Percentiles rank a stretch among this genome's conserved stretches.
These are phyloP conservation scores for Nemurella pictetii DNA, from an alignment of 2,888 invertebrate genomes.

Conservation along the genomic window DNA sequence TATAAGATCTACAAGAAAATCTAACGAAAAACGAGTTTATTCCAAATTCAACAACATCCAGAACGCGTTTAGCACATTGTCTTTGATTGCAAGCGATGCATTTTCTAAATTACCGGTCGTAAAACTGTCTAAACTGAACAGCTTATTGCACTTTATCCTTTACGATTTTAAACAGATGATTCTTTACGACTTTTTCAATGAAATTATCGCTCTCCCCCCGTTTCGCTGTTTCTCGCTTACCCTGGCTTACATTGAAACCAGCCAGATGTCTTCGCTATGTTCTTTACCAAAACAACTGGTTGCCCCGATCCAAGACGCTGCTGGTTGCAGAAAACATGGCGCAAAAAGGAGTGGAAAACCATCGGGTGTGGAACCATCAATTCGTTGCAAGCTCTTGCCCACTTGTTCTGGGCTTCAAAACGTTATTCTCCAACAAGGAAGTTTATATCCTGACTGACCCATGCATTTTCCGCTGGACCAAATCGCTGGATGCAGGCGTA, in stretches of 20 bases:
- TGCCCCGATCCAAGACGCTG: background rate
- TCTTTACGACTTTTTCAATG: slow-evolving; percentile 14
- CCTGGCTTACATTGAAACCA: background rate
- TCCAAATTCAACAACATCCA: too few relatives aligned
- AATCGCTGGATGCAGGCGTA: background rate
- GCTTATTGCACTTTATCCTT: background rate
- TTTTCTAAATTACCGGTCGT: too few relatives aligned
- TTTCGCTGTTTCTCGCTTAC: background rate
- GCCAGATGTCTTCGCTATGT: slow-evolving; percentile 2
- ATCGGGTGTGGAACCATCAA: background rate
- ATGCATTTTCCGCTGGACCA: background rate
- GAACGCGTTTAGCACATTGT: too few relatives aligned
- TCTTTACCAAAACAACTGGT: background rate
- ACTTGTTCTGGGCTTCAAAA: background rate
- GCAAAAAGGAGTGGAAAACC: background rate
- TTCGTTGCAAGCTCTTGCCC: background rate
- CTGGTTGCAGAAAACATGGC: background rate
- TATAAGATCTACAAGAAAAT: too few relatives aligned
- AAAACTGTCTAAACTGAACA: background rate
- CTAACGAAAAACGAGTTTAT: too few relatives aligned
- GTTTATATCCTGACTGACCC: background rate
- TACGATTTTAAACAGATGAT: slow-evolving; percentile 26
- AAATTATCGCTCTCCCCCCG: background rate
- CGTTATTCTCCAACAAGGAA: background rate
- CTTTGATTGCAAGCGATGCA: too few relatives aligned